Evolutionary conservation across 1,140 invertebrate species (phyloP).

Genomic region (Diploscapter pachys): DNA sequence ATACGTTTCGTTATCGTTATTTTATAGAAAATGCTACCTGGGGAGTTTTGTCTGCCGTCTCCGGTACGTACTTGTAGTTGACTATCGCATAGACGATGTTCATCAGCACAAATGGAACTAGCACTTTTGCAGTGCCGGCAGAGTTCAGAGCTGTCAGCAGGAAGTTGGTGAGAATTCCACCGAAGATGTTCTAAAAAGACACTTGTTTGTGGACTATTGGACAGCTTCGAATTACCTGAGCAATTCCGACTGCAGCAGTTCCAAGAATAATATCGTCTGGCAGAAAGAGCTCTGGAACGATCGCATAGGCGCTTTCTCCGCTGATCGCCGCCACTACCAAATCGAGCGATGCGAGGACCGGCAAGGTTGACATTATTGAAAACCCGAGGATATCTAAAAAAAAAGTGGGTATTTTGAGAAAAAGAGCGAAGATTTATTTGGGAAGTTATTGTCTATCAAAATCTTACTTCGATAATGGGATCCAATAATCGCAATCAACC

Average conservation of each 20-base stretch:
- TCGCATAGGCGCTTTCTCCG: slow-evolving; percentile 28
- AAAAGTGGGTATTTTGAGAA: neutral
- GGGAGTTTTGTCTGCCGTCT: slow-evolving; percentile 25
- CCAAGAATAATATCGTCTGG: slow-evolving; percentile 30
- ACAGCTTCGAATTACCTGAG: slow-evolving; percentile 20
- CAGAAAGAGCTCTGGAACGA: slow-evolving; percentile 35
- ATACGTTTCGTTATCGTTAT: neutral
- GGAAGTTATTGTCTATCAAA: neutral
- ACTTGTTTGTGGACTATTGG: slow-evolving; percentile 1
- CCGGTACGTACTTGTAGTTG: slow-evolving; percentile 21
- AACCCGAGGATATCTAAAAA: neutral
- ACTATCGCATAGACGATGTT: slow-evolving; percentile 17
- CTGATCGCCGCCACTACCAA: slow-evolving; percentile 25
- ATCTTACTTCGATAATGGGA: neutral
- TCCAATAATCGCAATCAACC: slow-evolving; percentile 2
- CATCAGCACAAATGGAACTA: slow-evolving; percentile 20
- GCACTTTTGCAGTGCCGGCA: slow-evolving; percentile 11
- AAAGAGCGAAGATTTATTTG: neutral
- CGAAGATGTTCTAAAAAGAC: slow-evolving; percentile 20
- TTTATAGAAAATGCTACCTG: slow-evolving; percentile 4
- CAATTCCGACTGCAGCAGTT: slow-evolving; percentile 25
- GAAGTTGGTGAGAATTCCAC: slow-evolving; percentile 18
- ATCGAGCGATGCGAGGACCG: slow-evolving; percentile 27
- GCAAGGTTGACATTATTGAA: slow-evolving; percentile 1
- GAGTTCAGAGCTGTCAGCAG: slow-evolving; percentile 19